Evolutionary conservation across 2,888 invertebrate genomes (phyloP).

Genomic region (Alitta virens): DNA sequence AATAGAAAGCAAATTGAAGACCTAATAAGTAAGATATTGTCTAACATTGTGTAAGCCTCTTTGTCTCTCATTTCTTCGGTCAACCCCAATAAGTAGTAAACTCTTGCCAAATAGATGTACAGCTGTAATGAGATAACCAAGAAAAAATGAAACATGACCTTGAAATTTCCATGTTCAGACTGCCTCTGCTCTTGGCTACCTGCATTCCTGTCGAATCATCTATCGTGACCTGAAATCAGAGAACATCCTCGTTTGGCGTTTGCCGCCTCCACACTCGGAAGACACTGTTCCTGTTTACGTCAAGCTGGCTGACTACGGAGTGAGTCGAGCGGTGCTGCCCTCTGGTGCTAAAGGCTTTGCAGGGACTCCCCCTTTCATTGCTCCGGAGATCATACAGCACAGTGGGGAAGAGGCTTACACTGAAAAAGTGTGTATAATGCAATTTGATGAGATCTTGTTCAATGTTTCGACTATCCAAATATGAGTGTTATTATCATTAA

Average conservation of each 20-base stretch:
- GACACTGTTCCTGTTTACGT: constrained; percentile 61
- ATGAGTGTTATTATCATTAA: too few species aligned
- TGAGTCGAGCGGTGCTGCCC: constrained; percentile 69
- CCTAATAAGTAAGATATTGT: too few species aligned
- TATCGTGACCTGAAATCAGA: constrained; percentile 91
- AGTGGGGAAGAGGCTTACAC: constrained; percentile 99
- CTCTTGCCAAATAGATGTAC: too few species aligned
- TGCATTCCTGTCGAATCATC: constrained; percentile 89
- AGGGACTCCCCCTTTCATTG: constrained; percentile 95
- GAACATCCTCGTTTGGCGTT: constrained; percentile 96
- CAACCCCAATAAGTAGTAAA: too few species aligned
- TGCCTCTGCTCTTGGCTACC: constrained; percentile 90
- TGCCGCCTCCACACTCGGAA: constrained; percentile 74
- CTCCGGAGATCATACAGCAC: constrained; percentile 96
- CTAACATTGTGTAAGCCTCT: too few species aligned
- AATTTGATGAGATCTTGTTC: too few species aligned
- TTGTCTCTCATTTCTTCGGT: too few species aligned
- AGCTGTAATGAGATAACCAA: too few species aligned
- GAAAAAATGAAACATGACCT: too few species aligned
- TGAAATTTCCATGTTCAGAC: constrained; percentile 62
- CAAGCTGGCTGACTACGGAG: constrained; percentile 93
- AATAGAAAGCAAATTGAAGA: too few species aligned
- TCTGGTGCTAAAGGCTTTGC: constrained; percentile 87
- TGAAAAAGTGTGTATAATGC: constrained; percentile 81
- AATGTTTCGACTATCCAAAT: too few species aligned